phyloP scores from a whole-genome alignment of 2,888 invertebrate species.

The Horisme vitalbata region DNA sequence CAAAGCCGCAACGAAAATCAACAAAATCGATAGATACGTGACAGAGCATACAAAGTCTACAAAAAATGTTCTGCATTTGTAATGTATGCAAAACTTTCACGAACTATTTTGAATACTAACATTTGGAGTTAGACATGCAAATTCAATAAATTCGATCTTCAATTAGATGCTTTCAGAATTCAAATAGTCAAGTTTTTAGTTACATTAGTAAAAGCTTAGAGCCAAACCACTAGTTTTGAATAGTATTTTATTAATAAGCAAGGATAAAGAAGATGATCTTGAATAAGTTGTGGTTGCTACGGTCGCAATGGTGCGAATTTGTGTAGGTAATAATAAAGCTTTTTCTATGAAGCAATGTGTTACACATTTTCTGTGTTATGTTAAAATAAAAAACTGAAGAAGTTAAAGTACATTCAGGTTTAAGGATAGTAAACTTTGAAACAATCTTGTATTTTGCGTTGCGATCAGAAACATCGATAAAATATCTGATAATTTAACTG shows the following conservation, averaged over 20 bases:
- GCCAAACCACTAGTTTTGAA: no score
- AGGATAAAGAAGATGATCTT: constrained; percentile 22
- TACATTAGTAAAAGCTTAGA: constrained; percentile 2
- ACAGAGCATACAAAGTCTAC: constrained; percentile 37
- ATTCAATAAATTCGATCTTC: constrained; percentile 32
- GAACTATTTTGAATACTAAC: constrained; percentile 56
- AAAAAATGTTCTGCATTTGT: constrained; percentile 40
- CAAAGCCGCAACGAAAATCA: constrained; percentile 36
- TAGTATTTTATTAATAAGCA: neutral
- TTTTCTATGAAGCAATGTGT: constrained; percentile 28
- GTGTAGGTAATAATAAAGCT: constrained; percentile 80
- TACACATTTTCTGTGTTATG: constrained; percentile 3
- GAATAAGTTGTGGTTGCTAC: constrained; percentile 33
- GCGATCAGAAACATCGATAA: no score
- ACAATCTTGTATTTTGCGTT: no score
- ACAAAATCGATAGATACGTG: constrained; percentile 40
- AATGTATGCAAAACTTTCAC: constrained; percentile 59
- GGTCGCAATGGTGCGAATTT: constrained; percentile 69
- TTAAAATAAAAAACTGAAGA: no score
- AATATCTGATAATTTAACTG: no score
- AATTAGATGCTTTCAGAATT: constrained; percentile 22
- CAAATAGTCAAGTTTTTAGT: constrained; percentile 6
- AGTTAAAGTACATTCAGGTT: no score
- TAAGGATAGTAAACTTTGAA: no score
- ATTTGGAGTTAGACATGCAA: constrained; percentile 56